phyloP scores from a whole-genome alignment of 2,797 vertebrate species.

The Danionella dracula region DNA sequence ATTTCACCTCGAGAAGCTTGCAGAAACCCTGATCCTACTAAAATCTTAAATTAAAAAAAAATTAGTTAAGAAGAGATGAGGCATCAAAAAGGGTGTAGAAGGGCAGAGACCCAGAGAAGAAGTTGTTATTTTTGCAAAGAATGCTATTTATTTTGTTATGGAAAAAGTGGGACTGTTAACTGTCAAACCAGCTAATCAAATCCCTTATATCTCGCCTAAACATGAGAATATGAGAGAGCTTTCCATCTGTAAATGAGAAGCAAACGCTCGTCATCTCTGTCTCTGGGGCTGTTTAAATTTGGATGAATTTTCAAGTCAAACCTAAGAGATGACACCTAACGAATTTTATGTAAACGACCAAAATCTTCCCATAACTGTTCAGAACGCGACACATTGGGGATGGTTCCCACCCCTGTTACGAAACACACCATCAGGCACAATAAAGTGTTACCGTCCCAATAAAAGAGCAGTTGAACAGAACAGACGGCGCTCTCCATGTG shows the following conservation, averaged over 20 bases:
- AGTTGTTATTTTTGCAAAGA: too few species aligned
- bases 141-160: too few species aligned
- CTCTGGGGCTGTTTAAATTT: not conserved
- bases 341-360: not conserved
- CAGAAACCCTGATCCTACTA: too few species aligned
- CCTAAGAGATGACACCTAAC: not conserved
- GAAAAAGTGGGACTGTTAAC: too few species aligned
- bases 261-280: conserved; percentile 3
- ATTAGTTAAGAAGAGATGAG: too few species aligned
- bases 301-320: not conserved
- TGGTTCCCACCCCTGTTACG: conserved; percentile 34
- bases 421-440: conserved; percentile 43
- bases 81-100: too few species aligned
- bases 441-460: conserved; percentile 20
- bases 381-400: conserved; percentile 36
- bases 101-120: too few species aligned
- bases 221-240: too few species aligned
- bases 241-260: conserved; percentile 38
- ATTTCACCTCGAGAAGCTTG: too few species aligned
- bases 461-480: conserved; percentile 23
- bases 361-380: conserved; percentile 29
- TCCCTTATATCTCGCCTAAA: too few species aligned
- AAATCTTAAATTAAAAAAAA: too few species aligned
- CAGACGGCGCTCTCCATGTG: conserved; percentile 16
- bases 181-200: too few species aligned